Conservation (phyloP, 1,140 invertebrate genomes). For the Drosophila hydei region DNA sequence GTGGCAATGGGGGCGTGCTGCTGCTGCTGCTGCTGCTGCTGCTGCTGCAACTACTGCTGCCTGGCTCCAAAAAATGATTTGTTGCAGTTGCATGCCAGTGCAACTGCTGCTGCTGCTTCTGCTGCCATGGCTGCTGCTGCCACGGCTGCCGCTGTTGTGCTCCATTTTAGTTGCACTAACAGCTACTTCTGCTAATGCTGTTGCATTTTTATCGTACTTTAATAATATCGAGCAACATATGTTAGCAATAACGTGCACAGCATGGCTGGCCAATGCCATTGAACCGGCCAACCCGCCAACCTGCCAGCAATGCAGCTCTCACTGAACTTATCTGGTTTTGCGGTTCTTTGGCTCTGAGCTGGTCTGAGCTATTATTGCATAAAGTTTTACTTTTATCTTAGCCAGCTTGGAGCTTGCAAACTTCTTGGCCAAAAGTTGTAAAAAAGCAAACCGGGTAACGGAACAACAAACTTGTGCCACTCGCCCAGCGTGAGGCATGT, state of each 20-base stretch:
- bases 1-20: background rate
- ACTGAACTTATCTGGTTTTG: background rate
- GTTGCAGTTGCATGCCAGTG: constrained; percentile 39
- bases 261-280: constrained; percentile 20
- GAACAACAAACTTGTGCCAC: constrained; percentile 32
- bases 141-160: constrained; percentile 4
- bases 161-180: constrained; percentile 26
- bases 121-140: background rate
- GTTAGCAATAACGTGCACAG: constrained; percentile 69
- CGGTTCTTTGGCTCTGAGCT: background rate
- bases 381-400: constrained; percentile 77
- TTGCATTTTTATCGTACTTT: constrained; percentile 45
- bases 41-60: background rate
- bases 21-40: background rate
- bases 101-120: background rate
- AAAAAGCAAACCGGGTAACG: constrained; percentile 32
- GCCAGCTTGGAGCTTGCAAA: constrained; percentile 43
- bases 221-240: constrained; percentile 75
- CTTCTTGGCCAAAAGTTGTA: constrained; percentile 62
- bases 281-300: constrained; percentile 7
- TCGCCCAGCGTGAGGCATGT: constrained; percentile 33
- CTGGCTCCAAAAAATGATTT: constrained; percentile 44
- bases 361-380: constrained; percentile 61
- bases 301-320: background rate
- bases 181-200: constrained; percentile 27